Base-by-base conservation (phyloP, 2,888 invertebrate species). In the Pyrrhia umbra region DNA sequence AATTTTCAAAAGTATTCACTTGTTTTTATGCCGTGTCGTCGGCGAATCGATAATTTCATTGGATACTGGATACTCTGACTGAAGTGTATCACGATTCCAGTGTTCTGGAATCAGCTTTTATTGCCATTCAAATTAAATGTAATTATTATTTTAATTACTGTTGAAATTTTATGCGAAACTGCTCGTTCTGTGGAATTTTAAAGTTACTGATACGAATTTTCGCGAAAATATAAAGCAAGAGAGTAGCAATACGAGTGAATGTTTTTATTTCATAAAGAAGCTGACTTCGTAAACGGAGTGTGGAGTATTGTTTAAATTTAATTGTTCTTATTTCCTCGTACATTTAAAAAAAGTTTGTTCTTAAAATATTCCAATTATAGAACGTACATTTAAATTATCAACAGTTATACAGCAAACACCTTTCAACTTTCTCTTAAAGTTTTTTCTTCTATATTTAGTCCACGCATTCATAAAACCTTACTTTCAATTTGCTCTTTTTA, bases 391-490 rank as follows among this genome's bases (percentile, higher is more conserved):
- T n/a, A n/a, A 8, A 42, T 42, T 42, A 16, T 20, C 18, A 20
- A 13, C 15, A 0, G n/a, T 49, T 58, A 16, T 59, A n/a, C n/a
- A n/a, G n/a, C n/a, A n/a, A 50, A 45, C 30, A 21, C 2, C 15
- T 0, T 42, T 37, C 18, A 8, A 10, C 10, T 18, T 18, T 18
- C 9, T 40, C n/a, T n/a, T n/a, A n/a, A n/a, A n/a, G n/a, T n/a
- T n/a, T n/a, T n/a, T 56, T 37, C 39, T 49, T 57, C 43, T 46
- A n/a, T n/a, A n/a, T 50, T 39, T 34, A 54, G 16, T 39, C 16
- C 20, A 37, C 21, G 15, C 21, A 37, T 71, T 71, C 46, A 64
- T n/a, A 40, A 51, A 50, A 37, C 61, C 69, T 68, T 23, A 50
- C 68, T 34, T 56, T 51, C 39, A 13, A 20, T n/a, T 9, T 10